phyloP scores from a whole-genome alignment of 37 sponge, comb jelly and placozoan genomes.

The Oscarella lobularis region DNA sequence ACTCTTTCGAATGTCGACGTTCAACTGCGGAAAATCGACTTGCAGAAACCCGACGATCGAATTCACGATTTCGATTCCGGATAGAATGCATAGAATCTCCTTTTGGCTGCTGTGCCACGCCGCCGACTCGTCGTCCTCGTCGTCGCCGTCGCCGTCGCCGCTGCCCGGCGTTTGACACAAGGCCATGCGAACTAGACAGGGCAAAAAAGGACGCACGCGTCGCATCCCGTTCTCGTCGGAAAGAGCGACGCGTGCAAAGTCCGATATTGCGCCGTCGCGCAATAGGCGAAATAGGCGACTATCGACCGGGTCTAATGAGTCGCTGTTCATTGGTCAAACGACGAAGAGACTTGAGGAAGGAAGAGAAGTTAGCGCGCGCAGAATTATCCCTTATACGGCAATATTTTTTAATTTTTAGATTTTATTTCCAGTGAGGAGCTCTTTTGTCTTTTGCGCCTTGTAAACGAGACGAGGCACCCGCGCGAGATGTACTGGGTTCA shows the following conservation, averaged over 20 bases:
- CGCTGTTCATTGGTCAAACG: too few species aligned
- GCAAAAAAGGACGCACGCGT: neutral
- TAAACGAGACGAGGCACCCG: too few species aligned
- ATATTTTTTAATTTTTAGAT: too few species aligned
- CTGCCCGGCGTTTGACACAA: neutral
- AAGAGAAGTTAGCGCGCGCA: too few species aligned
- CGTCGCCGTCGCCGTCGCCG: too few species aligned
- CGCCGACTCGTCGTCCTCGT: neutral
- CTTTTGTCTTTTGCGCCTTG: too few species aligned
- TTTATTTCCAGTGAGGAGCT: too few species aligned
- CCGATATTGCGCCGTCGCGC: neutral
- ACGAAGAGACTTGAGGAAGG: too few species aligned
- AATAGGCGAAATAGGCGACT: too few species aligned
- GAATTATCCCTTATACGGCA: too few species aligned
- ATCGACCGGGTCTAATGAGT: too few species aligned
- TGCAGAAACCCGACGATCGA: neutral
- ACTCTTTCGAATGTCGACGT: neutral
- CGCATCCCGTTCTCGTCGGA: neutral
- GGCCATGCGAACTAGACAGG: neutral
- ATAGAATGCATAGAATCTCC: neutral
- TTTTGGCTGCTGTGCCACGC: neutral
- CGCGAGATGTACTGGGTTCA: too few species aligned
- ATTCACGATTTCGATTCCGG: neutral
- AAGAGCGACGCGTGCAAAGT: neutral
- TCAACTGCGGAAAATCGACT: conserved; percentile 2